Percentiles rank a stretch among this genome's conserved stretches.
Conservation (phyloP, 2,888 invertebrate species). For the Cephus rjabovi region DNA sequence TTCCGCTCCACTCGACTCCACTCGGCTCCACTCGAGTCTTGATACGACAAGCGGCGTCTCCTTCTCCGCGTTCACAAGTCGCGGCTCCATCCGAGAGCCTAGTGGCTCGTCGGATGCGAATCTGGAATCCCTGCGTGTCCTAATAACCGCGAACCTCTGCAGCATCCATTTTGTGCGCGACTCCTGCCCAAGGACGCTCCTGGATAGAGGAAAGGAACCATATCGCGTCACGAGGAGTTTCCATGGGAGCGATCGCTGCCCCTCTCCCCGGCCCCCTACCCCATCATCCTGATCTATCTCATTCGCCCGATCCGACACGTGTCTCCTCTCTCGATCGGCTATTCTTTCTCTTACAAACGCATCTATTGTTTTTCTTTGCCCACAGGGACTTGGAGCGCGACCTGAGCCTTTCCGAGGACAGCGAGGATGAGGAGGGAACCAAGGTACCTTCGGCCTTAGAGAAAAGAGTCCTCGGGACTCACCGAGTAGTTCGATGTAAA, state of each 20-base stretch:
- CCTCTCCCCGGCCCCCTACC: slow-evolving; percentile 2
- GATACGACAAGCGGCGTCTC: too few relatives aligned
- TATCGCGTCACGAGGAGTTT: neutral
- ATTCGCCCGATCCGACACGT: slow-evolving; percentile 1
- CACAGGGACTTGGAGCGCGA: slow-evolving; percentile 75
- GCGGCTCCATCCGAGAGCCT: too few relatives aligned
- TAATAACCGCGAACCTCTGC: neutral
- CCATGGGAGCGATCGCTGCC: slow-evolving; percentile 12
- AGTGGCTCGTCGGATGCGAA: too few relatives aligned
- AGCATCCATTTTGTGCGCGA: too few relatives aligned
- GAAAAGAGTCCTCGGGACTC: too few relatives aligned
- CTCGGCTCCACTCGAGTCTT: slow-evolving; percentile 5
- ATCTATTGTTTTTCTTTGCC: slow-evolving; percentile 39
- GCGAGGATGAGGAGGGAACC: slow-evolving; percentile 79
- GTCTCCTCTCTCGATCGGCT: neutral
- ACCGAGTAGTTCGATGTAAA: neutral
- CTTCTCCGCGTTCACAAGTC: too few relatives aligned
- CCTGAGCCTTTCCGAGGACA: slow-evolving; percentile 80
- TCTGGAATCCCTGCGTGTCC: neutral
- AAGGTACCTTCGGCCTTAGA: slow-evolving; percentile 42
- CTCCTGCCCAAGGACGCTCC: too few relatives aligned
- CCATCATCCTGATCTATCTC: slow-evolving; percentile 9
- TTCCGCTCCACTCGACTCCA: slow-evolving; percentile 14
- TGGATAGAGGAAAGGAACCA: too few relatives aligned
- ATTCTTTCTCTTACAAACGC: too few relatives aligned